A percentile compares a stretch with the other conserved stretches of the same genome.
These are phyloP conservation scores for Rhinophrynus dorsalis DNA, from an alignment of 2,797 vertebrate genomes.

Conservation along the genomic window DNA sequence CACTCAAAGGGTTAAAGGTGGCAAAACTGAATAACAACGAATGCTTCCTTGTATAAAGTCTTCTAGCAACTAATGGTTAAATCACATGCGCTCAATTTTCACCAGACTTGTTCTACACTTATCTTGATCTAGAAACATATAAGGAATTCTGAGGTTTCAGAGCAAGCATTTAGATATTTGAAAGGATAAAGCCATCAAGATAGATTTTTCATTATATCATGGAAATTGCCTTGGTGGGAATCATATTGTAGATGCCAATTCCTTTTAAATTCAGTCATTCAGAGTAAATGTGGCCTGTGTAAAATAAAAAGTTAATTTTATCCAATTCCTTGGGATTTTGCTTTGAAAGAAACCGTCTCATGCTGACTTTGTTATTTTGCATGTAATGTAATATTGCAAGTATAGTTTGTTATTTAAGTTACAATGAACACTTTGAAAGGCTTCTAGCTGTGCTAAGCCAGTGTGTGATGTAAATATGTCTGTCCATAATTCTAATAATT, in stretches of 20 bases:
- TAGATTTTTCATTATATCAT: neutral
- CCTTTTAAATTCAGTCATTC: neutral
- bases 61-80: neutral
- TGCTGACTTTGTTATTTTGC: conserved; percentile 14
- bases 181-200: neutral
- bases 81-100: neutral
- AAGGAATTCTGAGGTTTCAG: neutral
- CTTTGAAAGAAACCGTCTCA: neutral
- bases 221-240: neutral
- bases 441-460: neutral
- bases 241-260: neutral
- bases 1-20: no score
- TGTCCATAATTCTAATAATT: neutral
- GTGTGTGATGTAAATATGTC: neutral
- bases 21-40: no score
- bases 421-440: neutral
- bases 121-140: neutral
- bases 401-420: conserved; percentile 4
- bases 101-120: neutral
- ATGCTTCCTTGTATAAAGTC: neutral
- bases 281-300: neutral
- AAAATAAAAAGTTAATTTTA: neutral
- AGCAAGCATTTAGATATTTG: neutral
- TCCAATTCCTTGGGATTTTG: neutral
- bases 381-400: conserved; percentile 9